These are phyloP conservation scores for Caranx ignobilis DNA, from an alignment of 2,113 vertebrate species.

Conservation along the genomic window DNA sequence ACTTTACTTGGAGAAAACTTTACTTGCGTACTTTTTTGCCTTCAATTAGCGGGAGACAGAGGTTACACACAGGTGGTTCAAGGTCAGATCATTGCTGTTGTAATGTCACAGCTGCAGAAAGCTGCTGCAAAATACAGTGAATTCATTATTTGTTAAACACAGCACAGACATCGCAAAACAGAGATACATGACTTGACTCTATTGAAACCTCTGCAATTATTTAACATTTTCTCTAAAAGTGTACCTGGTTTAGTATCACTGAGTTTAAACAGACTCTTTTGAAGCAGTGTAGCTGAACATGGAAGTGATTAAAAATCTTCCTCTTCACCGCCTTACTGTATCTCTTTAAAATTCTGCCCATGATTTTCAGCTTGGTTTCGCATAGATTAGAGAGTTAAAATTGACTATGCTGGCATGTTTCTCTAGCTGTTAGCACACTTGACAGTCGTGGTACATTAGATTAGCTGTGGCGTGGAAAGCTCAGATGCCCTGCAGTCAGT, in stretches of 20 bases:
- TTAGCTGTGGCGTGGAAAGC: conserved; percentile 70
- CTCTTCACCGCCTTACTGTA: not conserved
- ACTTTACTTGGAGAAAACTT: conserved; percentile 30
- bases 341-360: conserved; percentile 35
- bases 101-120: conserved; percentile 2
- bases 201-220: conserved; percentile 21
- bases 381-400: conserved; percentile 61
- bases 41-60: not conserved
- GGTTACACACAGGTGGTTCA: not conserved
- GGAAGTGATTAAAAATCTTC: not conserved
- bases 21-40: conserved; percentile 8
- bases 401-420: conserved; percentile 51
- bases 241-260: not conserved
- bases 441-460: conserved; percentile 67
- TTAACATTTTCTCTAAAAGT: conserved; percentile 19
- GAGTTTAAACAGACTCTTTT: conserved; percentile 2
- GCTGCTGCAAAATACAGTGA: not conserved
- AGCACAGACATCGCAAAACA: not conserved
- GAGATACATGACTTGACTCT: not conserved
- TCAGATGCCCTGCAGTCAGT: conserved; percentile 69
- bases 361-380: conserved; percentile 36
- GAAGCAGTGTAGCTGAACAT: not conserved
- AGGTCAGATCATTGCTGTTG: not conserved
- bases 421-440: conserved; percentile 56
- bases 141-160: not conserved